phyloP scores from a whole-genome alignment of 2,113 vertebrate genomes.

The Hippocampus guttulatus region DNA sequence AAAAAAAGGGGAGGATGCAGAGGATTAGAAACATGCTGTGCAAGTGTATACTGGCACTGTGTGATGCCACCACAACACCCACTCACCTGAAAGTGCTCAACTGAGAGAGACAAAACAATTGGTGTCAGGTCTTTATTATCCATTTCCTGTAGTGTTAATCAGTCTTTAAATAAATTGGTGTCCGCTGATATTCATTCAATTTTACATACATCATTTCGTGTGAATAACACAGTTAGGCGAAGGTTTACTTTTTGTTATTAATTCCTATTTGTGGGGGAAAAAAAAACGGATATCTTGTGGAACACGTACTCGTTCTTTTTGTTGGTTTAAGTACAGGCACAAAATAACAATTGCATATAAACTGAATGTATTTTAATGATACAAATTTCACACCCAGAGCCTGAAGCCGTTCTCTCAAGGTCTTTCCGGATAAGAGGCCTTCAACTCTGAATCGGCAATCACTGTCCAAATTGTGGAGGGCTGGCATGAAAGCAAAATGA shows the following conservation, averaged over 20 bases:
- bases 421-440: constrained; percentile 40
- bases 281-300: neutral
- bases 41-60: constrained; percentile 21
- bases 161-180: neutral
- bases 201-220: neutral
- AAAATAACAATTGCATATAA: constrained; percentile 9
- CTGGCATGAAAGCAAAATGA: constrained; percentile 47
- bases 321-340: constrained; percentile 22
- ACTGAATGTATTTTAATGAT: constrained; percentile 12
- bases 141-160: neutral
- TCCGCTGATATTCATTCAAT: neutral
- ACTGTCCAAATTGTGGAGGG: constrained; percentile 43
- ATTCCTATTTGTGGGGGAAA: neutral
- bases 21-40: constrained; percentile 37
- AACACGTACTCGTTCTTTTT: constrained; percentile 6
- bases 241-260: neutral
- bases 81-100: constrained; percentile 11
- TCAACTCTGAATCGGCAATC: constrained; percentile 32
- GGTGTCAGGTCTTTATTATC: neutral
- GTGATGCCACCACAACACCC: constrained; percentile 13
- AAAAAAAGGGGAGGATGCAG: constrained; percentile 32
- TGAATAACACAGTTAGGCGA: neutral
- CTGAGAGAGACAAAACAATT: constrained; percentile 14
- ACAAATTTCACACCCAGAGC: constrained; percentile 43
- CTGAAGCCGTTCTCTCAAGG: constrained; percentile 26